These are phyloP conservation scores for Corythornis cristatus DNA, from an alignment of 2,113 vertebrate species.

Conservation along the genomic window DNA sequence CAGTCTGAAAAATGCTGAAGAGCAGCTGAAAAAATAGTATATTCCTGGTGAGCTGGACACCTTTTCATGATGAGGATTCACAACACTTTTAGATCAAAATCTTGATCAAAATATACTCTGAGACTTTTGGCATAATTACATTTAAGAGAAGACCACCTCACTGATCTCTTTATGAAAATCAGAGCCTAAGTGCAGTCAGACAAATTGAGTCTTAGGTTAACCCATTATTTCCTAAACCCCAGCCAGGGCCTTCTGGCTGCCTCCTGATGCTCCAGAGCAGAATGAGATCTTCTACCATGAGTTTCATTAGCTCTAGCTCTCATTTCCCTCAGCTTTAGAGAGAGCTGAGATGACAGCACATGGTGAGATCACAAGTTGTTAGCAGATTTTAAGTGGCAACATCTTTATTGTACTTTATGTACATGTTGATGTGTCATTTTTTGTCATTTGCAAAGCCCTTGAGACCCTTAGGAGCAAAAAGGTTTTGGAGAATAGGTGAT, in stretches of 20 bases:
- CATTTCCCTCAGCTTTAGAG: not conserved
- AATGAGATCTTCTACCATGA: not conserved
- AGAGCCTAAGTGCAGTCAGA: not conserved
- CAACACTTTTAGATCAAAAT: not conserved
- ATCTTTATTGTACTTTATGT: not conserved
- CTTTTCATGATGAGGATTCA: not conserved
- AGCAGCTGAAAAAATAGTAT: accelerated
- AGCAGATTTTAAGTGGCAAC: not conserved
- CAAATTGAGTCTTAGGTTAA: not conserved
- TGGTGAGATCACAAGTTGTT: not conserved
- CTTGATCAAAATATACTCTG: not conserved
- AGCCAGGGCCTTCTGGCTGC: not conserved
- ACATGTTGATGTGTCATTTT: not conserved
- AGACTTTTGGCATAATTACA: not conserved
- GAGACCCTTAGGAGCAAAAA: not conserved
- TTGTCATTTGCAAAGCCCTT: not conserved
- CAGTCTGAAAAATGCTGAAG: not conserved
- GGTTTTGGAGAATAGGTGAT: not conserved
- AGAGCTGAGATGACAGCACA: not conserved
- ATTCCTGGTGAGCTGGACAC: not conserved
- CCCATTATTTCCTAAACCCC: not conserved
- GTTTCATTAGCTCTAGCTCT: not conserved
- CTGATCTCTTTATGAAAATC: not conserved
- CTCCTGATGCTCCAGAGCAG: not conserved
- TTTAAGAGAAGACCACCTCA: not conserved